These are phyloP conservation scores for Datnioides undecimradiatus DNA, from an alignment of 2,113 vertebrate species.

Conservation along the genomic window DNA sequence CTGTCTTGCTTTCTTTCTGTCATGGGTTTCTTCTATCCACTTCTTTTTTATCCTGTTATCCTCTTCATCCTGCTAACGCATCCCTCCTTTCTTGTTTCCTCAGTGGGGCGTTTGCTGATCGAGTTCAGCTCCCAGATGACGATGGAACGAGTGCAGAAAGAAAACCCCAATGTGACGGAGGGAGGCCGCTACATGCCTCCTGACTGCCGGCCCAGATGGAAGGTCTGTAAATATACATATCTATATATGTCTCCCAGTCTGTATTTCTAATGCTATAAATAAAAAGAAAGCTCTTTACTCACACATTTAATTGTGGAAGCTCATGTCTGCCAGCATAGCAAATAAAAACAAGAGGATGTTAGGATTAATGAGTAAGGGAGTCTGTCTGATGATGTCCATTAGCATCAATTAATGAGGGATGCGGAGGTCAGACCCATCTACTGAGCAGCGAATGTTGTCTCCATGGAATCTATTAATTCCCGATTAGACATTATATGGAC, in stretches of 20 bases:
- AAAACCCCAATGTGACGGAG: constrained; percentile 95
- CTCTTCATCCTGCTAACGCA: constrained; percentile 33
- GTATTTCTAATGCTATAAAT: background rate
- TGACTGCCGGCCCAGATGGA: constrained; percentile 93
- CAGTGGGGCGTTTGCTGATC: constrained; percentile 96
- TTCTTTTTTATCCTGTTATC: constrained; percentile 27
- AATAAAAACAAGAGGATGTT: background rate
- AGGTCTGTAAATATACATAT: constrained; percentile 70
- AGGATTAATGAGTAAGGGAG: too few relatives aligned
- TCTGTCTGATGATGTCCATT: too few relatives aligned
- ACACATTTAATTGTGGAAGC: background rate
- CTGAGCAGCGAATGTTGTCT: too few relatives aligned
- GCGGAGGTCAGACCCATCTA: too few relatives aligned
- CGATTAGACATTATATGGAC: too few relatives aligned
- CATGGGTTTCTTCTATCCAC: constrained; percentile 13
- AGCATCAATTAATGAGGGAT: too few relatives aligned
- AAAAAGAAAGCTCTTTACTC: too few relatives aligned
- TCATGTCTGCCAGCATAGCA: background rate
- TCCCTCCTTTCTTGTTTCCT: constrained; percentile 26
- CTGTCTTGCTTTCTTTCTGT: constrained; percentile 15
- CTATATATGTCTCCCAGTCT: background rate
- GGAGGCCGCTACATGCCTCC: constrained; percentile 93
- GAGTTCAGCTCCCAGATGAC: constrained; percentile 98
- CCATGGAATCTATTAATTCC: too few relatives aligned
- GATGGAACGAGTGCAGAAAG: constrained; percentile 96